Base-by-base conservation (phyloP, 2,888 invertebrate genomes). In the Drosophila melanosoma region DNA sequence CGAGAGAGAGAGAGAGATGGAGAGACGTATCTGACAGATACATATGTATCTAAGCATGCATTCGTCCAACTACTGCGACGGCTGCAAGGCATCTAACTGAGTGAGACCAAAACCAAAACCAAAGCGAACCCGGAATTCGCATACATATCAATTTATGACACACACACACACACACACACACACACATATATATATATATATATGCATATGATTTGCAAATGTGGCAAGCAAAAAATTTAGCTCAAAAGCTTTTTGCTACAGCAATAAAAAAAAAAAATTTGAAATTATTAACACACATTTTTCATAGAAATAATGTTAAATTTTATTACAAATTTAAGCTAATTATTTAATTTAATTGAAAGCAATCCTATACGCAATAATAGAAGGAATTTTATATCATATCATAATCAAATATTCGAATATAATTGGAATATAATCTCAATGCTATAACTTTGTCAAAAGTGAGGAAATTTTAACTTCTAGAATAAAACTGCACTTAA, bases 1-100 rank as follows among this genome's bases (percentile, higher is more conserved):
- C 12, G 33, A 33, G 32, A 32, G 12, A 17, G 32, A 15, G 32
- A 40, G 26, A 12, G 40, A 48, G 62, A 7, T 20, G 53, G 57
- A 26, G 26, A 54, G 32, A 59, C 38, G 65, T 76, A 80, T 74
- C 76, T 76, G 74, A 68, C 62, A 73, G 76, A 79, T 70, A 69
- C 68, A 70, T 36, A 59, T 69, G 52, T 72, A 72, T 72, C 57
- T 68, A 51, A 52, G 56, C 56, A 61, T 67, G 56, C 62, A 74
- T 52, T 53, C 59, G 49, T 36, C 40, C 52, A 56, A 56, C 26
- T 52, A 26, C 35, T 57, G 20, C 52, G 66, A 52, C 38, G 45
- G 51, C 68, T 66, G 60, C 74, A 74, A 63, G 63, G 45, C 74
- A 53, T 52, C 48, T 33, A 40, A 40, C 56, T 45, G 36, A 36